A percentile compares a stretch with the other conserved stretches of the same genome.
Conservation (phyloP, 53 echinoderm and acorn worm genomes). For the Zoroaster sp. region DNA sequence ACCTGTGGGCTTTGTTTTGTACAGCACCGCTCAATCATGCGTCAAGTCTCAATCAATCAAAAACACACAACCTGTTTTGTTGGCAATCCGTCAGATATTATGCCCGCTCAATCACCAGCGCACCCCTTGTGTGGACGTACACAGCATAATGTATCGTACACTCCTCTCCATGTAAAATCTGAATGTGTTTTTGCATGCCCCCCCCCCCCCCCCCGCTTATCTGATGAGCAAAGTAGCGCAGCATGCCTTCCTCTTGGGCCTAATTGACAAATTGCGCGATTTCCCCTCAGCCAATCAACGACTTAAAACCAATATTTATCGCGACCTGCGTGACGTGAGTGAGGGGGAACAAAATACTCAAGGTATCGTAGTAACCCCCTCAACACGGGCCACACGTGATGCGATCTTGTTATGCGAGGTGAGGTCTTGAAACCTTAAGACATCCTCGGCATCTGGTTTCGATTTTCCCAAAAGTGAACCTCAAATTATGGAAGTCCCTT, state of each 20-base stretch:
- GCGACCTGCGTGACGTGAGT: neutral
- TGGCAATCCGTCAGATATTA: neutral
- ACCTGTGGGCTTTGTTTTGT: neutral
- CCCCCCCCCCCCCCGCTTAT: slow-evolving; percentile 18
- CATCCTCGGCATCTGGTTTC: neutral
- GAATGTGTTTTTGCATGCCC: too few species aligned
- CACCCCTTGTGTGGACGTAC: too few species aligned
- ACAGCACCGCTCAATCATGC: neutral
- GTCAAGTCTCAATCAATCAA: neutral
- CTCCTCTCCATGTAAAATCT: too few species aligned
- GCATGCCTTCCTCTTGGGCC: neutral
- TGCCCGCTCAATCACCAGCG: too few species aligned
- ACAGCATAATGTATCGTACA: too few species aligned
- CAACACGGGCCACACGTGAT: neutral
- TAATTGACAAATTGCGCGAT: slow-evolving; percentile 50
- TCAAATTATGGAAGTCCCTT: neutral
- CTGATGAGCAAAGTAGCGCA: neutral
- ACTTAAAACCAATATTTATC: slow-evolving; percentile 1
- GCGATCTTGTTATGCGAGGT: neutral
- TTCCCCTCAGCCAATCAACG: slow-evolving; percentile 22
- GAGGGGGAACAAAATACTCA: neutral
- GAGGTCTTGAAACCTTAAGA: neutral
- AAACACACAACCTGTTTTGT: neutral
- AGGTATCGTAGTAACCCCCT: neutral
- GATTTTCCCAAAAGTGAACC: neutral